Conservation (phyloP, 2,888 invertebrate species). For the Drosophila ustulata region DNA sequence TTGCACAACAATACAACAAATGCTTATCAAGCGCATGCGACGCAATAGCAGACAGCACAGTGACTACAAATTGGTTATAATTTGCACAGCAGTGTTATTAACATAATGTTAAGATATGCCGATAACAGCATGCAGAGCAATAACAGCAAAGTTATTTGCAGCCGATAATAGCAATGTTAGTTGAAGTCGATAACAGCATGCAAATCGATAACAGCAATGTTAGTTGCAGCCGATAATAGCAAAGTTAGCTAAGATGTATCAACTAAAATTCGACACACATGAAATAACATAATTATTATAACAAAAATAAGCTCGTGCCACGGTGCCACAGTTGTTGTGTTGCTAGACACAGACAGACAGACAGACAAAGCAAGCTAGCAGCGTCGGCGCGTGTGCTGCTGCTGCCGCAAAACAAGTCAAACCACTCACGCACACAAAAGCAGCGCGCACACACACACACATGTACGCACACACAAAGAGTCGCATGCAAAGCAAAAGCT, state of each 20-base stretch:
- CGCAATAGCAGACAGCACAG: slow-evolving; percentile 68
- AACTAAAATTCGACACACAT: neutral
- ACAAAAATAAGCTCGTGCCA: slow-evolving; percentile 41
- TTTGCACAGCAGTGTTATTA: slow-evolving; percentile 21
- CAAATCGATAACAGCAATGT: neutral
- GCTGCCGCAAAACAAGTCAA: slow-evolving; percentile 75
- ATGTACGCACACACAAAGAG: slow-evolving; percentile 29
- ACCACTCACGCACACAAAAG: slow-evolving; percentile 66
- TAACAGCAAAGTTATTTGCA: slow-evolving; percentile 2
- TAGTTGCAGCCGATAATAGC: neutral
- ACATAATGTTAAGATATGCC: neutral
- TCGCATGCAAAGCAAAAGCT: slow-evolving; percentile 66
- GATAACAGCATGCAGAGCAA: neutral
- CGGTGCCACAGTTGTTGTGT: slow-evolving; percentile 66
- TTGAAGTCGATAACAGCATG: neutral
- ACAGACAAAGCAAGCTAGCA: slow-evolving; percentile 36
- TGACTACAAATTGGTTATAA: slow-evolving; percentile 29
- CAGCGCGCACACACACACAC: slow-evolving; percentile 9
- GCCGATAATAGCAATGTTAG: slow-evolving; percentile 13
- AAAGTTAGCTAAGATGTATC: neutral
- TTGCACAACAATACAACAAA: slow-evolving; percentile 35
- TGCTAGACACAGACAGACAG: slow-evolving; percentile 42
- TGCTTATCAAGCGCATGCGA: slow-evolving; percentile 72
- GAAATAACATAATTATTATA: neutral
- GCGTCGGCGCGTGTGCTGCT: slow-evolving; percentile 75